Evolutionary conservation across 1,140 invertebrate species (phyloP), one percentile per base, ranked within the genome.

Genomic region (Drosophila watanabei): DNA sequence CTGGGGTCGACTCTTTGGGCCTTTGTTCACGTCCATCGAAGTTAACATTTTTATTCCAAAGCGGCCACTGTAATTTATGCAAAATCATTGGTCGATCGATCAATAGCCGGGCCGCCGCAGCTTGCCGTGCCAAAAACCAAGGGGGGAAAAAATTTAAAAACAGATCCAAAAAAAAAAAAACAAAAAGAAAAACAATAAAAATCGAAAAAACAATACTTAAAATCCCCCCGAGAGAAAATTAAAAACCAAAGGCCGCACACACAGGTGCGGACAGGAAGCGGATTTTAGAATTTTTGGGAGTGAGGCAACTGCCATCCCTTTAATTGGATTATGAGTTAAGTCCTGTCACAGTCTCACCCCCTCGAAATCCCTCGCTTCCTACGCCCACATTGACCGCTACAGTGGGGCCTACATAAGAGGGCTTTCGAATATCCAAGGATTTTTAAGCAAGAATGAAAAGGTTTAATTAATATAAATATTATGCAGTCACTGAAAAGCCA

Each of bases 51-150:
- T 66, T 71, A 64, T 66, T 76, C 70, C 58, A 49, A 58, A 60
- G 63, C 24, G 28, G 59, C 52, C 61, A 18, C 49, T 35, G 69
- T 90, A 90, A 90, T 90, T 90, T 90, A 90, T 90, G 86, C 86
- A 90, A 90, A 90, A 90, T 90, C 86, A 90, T 90, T 82, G 86
- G 69, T 58, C 86, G 85, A 88, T 88, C 85, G 86, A 89, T 88
- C 85, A 89, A 88, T 82, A 76, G 76, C 65, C 48, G 13, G 68
- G 68, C 57, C 64, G 68, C 57, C 64, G 75, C 57, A 61, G 75
- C 48, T 69, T 46, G 73, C 43, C 51, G 63, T 79, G 70, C 80
- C 58, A 82, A 87, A 80, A 48, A 28, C 57, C 24, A 32, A 62
- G 37, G 8, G 33, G 72, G 16, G 33, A 72, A 63, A 65, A 46